These are phyloP conservation scores for Xestia c-nigrum DNA, from an alignment of 2,888 invertebrate genomes.

Conservation along the genomic window DNA sequence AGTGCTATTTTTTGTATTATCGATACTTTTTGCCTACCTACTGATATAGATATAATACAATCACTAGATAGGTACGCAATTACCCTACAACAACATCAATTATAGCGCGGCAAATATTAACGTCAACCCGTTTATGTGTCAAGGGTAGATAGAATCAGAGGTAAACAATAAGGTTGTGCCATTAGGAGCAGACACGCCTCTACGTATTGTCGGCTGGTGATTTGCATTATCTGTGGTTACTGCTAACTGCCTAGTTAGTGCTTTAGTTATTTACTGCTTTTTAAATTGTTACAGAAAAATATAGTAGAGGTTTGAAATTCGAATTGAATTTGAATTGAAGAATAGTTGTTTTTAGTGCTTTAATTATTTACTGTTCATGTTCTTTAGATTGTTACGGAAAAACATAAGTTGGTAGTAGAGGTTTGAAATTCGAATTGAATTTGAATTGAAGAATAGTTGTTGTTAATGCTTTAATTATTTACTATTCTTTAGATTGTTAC, in stretches of 20 bases:
- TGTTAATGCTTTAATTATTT: conserved; percentile 15
- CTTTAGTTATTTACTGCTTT: conserved; percentile 18
- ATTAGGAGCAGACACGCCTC: conserved; percentile 63
- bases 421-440: neutral
- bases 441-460: too few species aligned
- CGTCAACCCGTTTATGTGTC: conserved; percentile 61
- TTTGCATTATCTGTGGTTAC: conserved; percentile 55
- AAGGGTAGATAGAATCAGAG: conserved; percentile 63
- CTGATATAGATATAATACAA: conserved; percentile 27
- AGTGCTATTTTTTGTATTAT: too few species aligned
- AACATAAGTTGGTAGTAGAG: neutral
- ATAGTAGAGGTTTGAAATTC: neutral
- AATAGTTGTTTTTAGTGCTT: too few species aligned
- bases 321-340: too few species aligned
- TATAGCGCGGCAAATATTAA: conserved; percentile 49
- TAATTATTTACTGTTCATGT: too few species aligned
- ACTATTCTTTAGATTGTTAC: neutral
- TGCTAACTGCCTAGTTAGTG: conserved; percentile 19
- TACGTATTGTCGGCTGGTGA: conserved; percentile 56
- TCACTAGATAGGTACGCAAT: conserved; percentile 11
- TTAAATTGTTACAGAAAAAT: neutral
- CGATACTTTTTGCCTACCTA: neutral
- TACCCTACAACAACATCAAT: conserved; percentile 42
- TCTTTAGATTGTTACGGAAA: neutral
- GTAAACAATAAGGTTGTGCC: conserved; percentile 55